Base-by-base conservation (phyloP, 2,113 vertebrate genomes). In the Corapipo altera region DNA sequence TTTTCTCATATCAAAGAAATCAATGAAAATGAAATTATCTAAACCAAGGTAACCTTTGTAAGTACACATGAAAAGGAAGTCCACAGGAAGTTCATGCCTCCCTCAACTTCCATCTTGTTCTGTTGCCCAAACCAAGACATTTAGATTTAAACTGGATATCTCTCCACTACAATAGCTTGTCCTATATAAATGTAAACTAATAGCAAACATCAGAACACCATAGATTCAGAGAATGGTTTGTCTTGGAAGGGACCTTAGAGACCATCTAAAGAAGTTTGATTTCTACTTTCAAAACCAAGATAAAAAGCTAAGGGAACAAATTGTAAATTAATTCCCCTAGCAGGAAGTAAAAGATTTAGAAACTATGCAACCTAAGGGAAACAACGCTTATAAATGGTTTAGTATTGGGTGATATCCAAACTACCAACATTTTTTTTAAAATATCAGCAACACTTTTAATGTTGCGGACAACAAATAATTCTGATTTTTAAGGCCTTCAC, bases 101-200 rank as follows among this genome's bases (percentile, higher is more conserved):
- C 18, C 9, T 58, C 30, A 46, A 39, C 4, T 90, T 62, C 9
- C 7, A n/a, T 44, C 23, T 77, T 84, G 14, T 65, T 69, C 33
- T 57, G 4, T 79, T 39, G 73, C 12, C 2, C 5, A 0, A 17
- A 24, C 24, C 5, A 67, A 58, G 4, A 32, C 0, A 15, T 30
- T 26, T 16, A 65, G 6, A 43, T 37, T 52, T 64, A 65, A 11
- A 55, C 4, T 2, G 2, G 15, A 0, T 88, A 46, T 55, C 6
- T 78, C 21, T 71, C 7, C 39, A 37, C 16, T 13, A 22, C 9
- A 62, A 24, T 8, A 28, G 3, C 3, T 59, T 77, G 13, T 35
- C 2, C 4, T 35, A 3, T 57, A 11, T 44, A 5, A 65, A 21
- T 5, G 6, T 30, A 77, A 85, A 21, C 2, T 64, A 54, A 16